Conservation (phyloP, 2,113 vertebrate species). For the Cariama cristata region DNA sequence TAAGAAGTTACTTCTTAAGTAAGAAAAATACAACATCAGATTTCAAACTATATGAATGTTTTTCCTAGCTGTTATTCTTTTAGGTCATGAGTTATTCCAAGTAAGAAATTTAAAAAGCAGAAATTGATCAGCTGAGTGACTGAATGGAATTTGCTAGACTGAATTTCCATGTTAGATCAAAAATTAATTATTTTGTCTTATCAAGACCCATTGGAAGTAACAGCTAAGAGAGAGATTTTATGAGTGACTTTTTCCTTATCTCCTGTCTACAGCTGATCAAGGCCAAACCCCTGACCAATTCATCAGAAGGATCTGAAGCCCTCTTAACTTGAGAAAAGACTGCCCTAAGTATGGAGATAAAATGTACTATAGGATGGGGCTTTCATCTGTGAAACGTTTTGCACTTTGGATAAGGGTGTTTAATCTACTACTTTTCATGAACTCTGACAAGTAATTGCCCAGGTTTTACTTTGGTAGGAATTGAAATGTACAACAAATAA, state of each 20-base stretch:
- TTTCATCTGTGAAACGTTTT: background rate
- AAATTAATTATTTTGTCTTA: background rate
- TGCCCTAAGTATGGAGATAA: background rate
- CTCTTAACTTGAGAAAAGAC: background rate
- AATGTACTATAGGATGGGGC: background rate
- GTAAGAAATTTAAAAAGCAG: background rate
- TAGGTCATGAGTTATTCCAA: background rate
- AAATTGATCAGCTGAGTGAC: background rate
- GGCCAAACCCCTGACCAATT: background rate
- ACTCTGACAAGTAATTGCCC: background rate
- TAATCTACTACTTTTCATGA: background rate
- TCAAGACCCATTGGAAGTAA: background rate
- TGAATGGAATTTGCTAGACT: background rate
- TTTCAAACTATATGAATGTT: background rate
- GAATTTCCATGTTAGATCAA: background rate
- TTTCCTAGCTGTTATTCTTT: background rate
- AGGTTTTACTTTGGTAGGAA: background rate
- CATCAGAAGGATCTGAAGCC: background rate
- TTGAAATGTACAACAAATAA: background rate
- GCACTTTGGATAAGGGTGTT: background rate
- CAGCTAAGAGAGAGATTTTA: background rate
- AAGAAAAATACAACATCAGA: background rate
- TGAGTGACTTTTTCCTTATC: background rate
- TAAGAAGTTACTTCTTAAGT: background rate
- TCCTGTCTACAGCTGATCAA: background rate